phyloP scores from a whole-genome alignment of 2,113 vertebrate genomes.

The Saiga tatarica region DNA sequence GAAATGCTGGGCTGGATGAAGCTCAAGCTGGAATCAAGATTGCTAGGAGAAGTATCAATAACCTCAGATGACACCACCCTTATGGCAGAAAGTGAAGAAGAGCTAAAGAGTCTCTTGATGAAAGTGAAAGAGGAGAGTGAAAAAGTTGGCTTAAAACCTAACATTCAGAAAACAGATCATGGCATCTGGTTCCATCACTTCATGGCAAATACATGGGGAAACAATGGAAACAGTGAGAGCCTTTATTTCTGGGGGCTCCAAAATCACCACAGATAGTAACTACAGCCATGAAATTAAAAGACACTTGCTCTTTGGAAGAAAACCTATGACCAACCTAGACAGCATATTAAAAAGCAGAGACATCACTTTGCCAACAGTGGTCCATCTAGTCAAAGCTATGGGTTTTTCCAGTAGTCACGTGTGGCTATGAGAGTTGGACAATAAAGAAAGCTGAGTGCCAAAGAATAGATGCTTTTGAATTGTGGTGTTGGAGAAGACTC shows the following conservation, averaged over 20 bases:
- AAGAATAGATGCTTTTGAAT: background rate
- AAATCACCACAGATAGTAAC: background rate
- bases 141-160: background rate
- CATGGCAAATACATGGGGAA: background rate
- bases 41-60: background rate
- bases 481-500: background rate
- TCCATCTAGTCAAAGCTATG: background rate
- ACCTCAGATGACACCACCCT: background rate
- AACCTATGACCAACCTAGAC: background rate
- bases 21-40: background rate
- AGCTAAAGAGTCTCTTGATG: background rate
- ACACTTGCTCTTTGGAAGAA: background rate
- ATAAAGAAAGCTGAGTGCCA: background rate
- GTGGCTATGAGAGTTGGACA: background rate
- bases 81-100: background rate
- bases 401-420: background rate
- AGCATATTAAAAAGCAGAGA: background rate
- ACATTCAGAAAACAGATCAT: background rate
- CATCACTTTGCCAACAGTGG: background rate
- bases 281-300: background rate
- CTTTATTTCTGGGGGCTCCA: background rate
- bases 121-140: background rate
- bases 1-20: background rate
- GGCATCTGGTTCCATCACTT: background rate
- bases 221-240: background rate